A percentile compares a stretch with the other conserved stretches of the same genome.
Evolutionary conservation across 2,113 vertebrate genomes (phyloP).

Genomic region (Phaethornis superciliosus): DNA sequence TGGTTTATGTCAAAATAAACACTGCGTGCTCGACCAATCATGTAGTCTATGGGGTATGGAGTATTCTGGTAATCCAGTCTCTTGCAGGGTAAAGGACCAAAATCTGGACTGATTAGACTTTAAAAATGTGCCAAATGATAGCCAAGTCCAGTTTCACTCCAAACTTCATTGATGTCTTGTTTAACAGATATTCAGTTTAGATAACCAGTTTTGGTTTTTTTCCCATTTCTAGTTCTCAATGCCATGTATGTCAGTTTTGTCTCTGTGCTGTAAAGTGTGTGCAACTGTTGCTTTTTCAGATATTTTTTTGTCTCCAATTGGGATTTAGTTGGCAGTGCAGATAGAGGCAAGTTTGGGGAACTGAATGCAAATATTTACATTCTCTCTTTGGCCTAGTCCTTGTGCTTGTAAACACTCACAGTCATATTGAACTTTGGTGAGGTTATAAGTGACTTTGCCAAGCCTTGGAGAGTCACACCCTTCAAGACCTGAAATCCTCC

Average conservation of each 20-base stretch:
- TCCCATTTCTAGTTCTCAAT: not conserved
- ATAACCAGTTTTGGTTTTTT: not conserved
- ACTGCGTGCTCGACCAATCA: not conserved
- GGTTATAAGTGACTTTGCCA: conserved; percentile 39
- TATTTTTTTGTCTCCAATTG: conserved; percentile 45
- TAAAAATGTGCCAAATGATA: not conserved
- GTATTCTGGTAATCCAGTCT: not conserved
- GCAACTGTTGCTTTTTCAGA: conserved; percentile 18
- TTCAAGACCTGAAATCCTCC: not conserved
- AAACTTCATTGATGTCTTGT: not conserved
- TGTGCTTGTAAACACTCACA: conserved; percentile 61
- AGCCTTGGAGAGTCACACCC: conserved; percentile 1
- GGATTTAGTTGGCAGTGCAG: conserved; percentile 49
- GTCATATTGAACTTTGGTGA: conserved; percentile 58
- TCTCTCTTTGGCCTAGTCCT: conserved; percentile 44
- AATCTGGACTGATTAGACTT: not conserved
- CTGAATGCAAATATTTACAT: conserved; percentile 71
- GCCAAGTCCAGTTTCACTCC: not conserved
- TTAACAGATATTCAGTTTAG: not conserved
- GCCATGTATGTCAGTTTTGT: not conserved
- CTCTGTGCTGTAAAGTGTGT: not conserved
- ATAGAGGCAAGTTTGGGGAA: conserved; percentile 48
- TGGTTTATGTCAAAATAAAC: not conserved
- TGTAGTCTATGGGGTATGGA: not conserved
- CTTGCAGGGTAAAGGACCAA: not conserved